Conservation (phyloP, 2,113 vertebrate genomes). For the Talpa occidentalis region DNA sequence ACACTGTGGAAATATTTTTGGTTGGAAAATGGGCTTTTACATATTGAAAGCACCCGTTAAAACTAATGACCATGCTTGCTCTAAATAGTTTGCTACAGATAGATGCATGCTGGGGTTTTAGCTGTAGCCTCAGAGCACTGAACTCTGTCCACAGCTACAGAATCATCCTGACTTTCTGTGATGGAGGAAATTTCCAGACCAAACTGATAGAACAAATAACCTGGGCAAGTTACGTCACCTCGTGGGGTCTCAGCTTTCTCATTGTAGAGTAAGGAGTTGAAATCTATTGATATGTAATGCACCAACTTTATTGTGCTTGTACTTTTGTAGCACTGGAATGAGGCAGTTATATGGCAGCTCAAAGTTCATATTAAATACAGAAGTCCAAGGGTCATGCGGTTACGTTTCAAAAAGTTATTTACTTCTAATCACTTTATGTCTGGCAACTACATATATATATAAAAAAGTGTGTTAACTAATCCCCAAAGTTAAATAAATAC, state of each 20-base stretch:
- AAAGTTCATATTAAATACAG: slow-evolving; percentile 74
- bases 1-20: neutral
- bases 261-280: neutral
- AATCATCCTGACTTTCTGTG: neutral
- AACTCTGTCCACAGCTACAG: neutral
- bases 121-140: no score
- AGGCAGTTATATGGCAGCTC: slow-evolving; percentile 63
- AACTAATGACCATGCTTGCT: neutral
- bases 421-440: neutral
- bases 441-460: neutral
- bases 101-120: neutral
- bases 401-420: slow-evolving; percentile 75
- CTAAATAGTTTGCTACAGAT: neutral
- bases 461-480: slow-evolving; percentile 52
- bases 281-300: neutral
- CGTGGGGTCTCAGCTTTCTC: neutral
- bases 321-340: neutral
- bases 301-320: neutral
- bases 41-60: neutral
- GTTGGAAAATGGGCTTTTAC: neutral
- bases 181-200: slow-evolving; percentile 35
- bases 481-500: slow-evolving; percentile 46
- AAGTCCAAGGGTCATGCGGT: slow-evolving; percentile 72
- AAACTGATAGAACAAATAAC: neutral
- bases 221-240: neutral